Evolutionary conservation across 2,797 vertebrate species (phyloP).

Genomic region (Furcifer pardalis): DNA sequence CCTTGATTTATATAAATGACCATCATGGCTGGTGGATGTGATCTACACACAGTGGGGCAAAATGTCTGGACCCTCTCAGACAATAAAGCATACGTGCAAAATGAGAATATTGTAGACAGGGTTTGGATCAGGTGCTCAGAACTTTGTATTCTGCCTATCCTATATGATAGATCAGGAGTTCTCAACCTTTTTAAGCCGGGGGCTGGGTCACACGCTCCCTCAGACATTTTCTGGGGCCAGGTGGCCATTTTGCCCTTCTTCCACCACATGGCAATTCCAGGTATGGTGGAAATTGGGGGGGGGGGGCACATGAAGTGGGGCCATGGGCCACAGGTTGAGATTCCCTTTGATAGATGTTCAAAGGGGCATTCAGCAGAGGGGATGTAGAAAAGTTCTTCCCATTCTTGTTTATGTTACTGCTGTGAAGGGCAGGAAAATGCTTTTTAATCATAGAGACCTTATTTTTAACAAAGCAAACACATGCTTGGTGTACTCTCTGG

Average conservation of each 20-base stretch:
- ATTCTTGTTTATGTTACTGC: neutral
- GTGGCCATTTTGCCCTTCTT: too few relatives aligned
- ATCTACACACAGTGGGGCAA: neutral
- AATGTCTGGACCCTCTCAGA: neutral
- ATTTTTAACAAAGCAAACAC: too few relatives aligned
- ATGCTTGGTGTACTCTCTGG: too few relatives aligned
- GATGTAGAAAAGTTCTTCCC: neutral
- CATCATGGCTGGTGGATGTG: neutral
- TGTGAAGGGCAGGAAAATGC: neutral
- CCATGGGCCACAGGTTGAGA: too few relatives aligned
- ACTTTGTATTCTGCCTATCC: conserved; percentile 2
- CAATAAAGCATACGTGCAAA: neutral
- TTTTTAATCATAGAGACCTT: neutral
- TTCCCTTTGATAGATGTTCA: neutral
- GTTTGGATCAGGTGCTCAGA: neutral
- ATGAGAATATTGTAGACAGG: too few relatives aligned
- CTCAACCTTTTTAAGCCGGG: too few relatives aligned
- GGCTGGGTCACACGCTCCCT: too few relatives aligned
- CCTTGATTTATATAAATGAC: conserved; percentile 17
- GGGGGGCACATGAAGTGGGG: too few relatives aligned
- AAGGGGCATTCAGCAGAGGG: neutral
- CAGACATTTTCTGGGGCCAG: too few relatives aligned
- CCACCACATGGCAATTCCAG: too few relatives aligned
- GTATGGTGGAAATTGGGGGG: too few relatives aligned
- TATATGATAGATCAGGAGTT: too few relatives aligned